Evolutionary conservation across 92 coral and sea anemone species (phyloP), one percentile per base, ranked within the genome.

Genomic region (Siderastrea siderea): DNA sequence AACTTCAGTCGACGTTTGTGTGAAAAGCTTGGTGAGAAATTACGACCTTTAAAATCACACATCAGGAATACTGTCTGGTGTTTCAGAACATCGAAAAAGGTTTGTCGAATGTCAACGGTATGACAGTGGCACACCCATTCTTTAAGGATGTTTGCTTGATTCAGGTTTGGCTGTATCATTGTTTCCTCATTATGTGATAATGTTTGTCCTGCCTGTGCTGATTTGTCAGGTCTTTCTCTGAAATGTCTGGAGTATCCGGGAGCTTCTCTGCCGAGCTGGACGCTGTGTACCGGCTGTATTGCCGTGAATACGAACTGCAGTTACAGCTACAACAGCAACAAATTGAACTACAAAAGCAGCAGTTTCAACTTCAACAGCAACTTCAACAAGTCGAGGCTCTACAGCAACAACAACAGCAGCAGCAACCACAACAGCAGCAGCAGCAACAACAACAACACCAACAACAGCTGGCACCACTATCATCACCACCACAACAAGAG

Each of bases 351-450:
- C 98, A 95, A 82, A 91, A 93, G 74, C 99, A 97, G 82, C 99
- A 97, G 68, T 84, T 95, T 51, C 98, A 93, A 75, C 93, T 93
- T 44, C 99, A 97, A 69, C 98, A 97, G 47, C 99, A 97, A 83
- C 94, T 95, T 59, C 99, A 97, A 73, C 97, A 95, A 77, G 81
- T 95, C 13, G 98, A 97, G 80, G 77, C 89, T 72, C 81, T 89
- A 68, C 98, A 94, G 47, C 96, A 92, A 43, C 89, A 92, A 74
- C 98, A 92, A 49, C 93, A 92, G 19, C 82, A 93, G 16, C 97
- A 92, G 44, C 87, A 70, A 13, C 95, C 86, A 66, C 87, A 79
- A 16, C 79, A 78, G 14, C 82, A 74, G 3, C 78, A 53, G 16
- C 84, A 53, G 19, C 71, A 65, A 49, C 70, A 55, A 72, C 79